Percentiles rank a stretch among this genome's conserved stretches.
These are phyloP conservation scores for Squalus acanthias DNA, from an alignment of 2,797 vertebrate species.

Conservation along the genomic window DNA sequence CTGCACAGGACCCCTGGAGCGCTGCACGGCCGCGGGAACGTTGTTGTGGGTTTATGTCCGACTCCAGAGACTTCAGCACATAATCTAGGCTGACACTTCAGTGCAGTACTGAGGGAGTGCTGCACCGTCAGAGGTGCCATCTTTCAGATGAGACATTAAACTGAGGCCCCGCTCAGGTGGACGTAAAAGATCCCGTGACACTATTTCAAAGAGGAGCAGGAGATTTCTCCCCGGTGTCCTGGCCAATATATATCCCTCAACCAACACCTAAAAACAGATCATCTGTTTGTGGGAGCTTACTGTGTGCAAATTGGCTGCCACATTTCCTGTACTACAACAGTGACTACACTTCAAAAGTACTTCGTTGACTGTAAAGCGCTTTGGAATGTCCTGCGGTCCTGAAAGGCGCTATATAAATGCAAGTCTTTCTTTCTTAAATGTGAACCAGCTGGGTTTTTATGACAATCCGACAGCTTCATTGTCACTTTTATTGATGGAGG, in stretches of 20 bases:
- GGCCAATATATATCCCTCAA: not conserved
- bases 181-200: too few species aligned
- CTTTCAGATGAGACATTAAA: not conserved
- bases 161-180: not conserved
- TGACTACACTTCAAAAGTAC: too few species aligned
- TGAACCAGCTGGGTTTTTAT: too few species aligned
- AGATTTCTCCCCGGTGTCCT: not conserved
- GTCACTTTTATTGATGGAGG: not conserved
- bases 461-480: not conserved
- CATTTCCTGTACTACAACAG: too few species aligned
- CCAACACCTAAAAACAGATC: not conserved
- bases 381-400: too few species aligned
- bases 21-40: too few species aligned
- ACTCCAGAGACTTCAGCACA: not conserved
- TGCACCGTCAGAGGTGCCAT: not conserved
- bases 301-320: not conserved
- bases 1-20: too few species aligned
- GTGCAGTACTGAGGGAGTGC: not conserved
- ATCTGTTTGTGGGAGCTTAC: not conserved
- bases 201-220: too few species aligned
- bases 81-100: not conserved
- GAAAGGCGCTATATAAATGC: too few species aligned
- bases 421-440: too few species aligned
- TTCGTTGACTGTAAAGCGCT: too few species aligned
- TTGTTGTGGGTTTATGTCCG: not conserved